Evolutionary conservation across 2,113 vertebrate species (phyloP).

Genomic region (Leptocoma aspasia): DNA sequence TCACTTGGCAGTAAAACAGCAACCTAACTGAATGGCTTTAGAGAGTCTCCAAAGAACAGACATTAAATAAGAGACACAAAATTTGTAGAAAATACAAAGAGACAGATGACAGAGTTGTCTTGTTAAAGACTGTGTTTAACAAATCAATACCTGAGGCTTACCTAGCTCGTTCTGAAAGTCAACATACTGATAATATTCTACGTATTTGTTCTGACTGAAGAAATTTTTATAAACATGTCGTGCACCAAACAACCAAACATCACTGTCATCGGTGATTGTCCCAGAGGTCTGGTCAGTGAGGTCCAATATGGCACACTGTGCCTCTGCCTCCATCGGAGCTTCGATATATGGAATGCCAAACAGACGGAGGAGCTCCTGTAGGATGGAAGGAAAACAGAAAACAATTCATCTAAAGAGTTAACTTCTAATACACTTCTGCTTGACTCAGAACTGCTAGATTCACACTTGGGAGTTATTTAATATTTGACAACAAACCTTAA

Average conservation of each 20-base stretch:
- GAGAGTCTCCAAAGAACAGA: neutral
- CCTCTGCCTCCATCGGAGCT: slow-evolving; percentile 94
- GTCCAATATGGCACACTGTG: slow-evolving; percentile 90
- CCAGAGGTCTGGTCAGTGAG: slow-evolving; percentile 89
- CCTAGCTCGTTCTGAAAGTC: slow-evolving; percentile 92
- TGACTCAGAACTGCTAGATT: neutral
- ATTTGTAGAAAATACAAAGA: neutral
- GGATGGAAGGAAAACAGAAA: neutral
- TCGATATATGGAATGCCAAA: slow-evolving; percentile 92
- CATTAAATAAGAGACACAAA: neutral
- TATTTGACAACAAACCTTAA: neutral
- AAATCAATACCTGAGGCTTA: slow-evolving; percentile 61
- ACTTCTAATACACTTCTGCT: neutral
- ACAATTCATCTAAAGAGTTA: neutral
- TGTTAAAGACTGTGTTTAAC: neutral
- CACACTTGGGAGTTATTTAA: neutral
- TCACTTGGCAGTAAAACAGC: neutral
- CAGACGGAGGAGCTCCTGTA: slow-evolving; percentile 88
- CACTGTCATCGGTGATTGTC: slow-evolving; percentile 96
- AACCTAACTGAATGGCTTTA: neutral
- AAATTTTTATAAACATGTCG: slow-evolving; percentile 97
- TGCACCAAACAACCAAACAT: slow-evolving; percentile 97
- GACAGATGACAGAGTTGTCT: neutral
- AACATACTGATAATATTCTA: slow-evolving; percentile 88
- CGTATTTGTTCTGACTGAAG: slow-evolving; percentile 90